phyloP scores from a whole-genome alignment of 2,113 vertebrate genomes.

The Sorex fumeus region DNA sequence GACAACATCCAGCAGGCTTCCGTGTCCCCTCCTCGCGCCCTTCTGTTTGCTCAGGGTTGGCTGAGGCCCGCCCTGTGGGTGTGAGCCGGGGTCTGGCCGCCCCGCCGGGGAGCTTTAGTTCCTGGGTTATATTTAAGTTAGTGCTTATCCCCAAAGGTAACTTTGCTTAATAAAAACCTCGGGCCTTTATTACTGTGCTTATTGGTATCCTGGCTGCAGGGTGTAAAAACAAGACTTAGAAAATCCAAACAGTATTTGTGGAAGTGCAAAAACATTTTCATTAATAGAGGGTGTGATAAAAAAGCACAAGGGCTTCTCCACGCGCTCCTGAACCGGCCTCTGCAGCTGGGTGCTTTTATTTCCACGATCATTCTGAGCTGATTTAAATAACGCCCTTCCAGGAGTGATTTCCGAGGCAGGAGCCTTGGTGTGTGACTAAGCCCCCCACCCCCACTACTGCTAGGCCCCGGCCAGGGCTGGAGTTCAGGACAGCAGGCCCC shows the following conservation, averaged over 20 bases:
- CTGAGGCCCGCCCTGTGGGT: slow-evolving; percentile 36
- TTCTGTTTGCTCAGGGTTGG: background rate
- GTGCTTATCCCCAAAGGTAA: slow-evolving; percentile 75
- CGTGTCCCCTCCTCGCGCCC: background rate
- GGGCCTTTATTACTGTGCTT: slow-evolving; percentile 70
- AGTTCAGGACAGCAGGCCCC: slow-evolving; percentile 68
- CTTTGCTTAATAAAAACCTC: slow-evolving; percentile 78
- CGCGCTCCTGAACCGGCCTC: background rate
- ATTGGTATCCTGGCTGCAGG: slow-evolving; percentile 61
- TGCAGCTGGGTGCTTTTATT: slow-evolving; percentile 58
- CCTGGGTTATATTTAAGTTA: slow-evolving; percentile 56
- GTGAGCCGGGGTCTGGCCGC: slow-evolving; percentile 47
- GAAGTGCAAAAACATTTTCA: slow-evolving; percentile 63
- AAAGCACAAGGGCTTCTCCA: slow-evolving; percentile 3
- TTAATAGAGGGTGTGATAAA: slow-evolving; percentile 67
- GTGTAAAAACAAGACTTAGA: slow-evolving; percentile 68
- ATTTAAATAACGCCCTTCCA: slow-evolving; percentile 47
- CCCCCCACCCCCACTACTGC: background rate
- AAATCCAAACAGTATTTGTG: slow-evolving; percentile 73
- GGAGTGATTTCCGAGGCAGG: slow-evolving; percentile 51
- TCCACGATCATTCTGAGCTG: slow-evolving; percentile 18
- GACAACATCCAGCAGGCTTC: background rate
- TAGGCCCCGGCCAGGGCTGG: slow-evolving; percentile 22
- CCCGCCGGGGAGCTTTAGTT: slow-evolving; percentile 59
- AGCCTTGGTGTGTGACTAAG: slow-evolving; percentile 59